Evolutionary conservation across 2,888 invertebrate genomes (phyloP), one percentile per base, ranked within the genome.

Genomic region (Peribatodes rhomboidaria): DNA sequence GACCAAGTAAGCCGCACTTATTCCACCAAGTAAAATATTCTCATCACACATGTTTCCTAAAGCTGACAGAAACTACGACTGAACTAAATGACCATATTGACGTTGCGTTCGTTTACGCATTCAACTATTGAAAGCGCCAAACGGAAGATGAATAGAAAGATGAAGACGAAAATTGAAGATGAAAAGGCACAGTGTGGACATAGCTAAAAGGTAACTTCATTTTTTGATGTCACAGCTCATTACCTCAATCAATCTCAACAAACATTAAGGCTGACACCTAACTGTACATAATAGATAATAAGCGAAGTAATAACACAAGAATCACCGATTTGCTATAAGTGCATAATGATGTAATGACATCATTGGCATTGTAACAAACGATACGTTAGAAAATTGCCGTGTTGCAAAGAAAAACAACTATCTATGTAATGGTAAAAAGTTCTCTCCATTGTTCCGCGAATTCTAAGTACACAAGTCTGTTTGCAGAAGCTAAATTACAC

Each of bases 401-500:
- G 35, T 39, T 39, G 22, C 31, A n/a, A 56, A 65, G 60, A 61
- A 60, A 63, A 60, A 53, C 47, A 54, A 27, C 59, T 55, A 59
- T 55, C 59, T 44, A 61, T 41, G 10, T 27, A 14, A 47, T 13
- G 18, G 47, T 52, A 61, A 65, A 65, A 56, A 57, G 20, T 35
- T 52, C 18, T 58, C 41, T 56, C 60, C 22, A 61, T 65, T 65
- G 65, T 65, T 56, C 56, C 65, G 65, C 41, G n/a, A 56, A 61
- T 61, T 39, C 60, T 41, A 35, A 46, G 52, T 47, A 65, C n/a
- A 42, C 13, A 46, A 35, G 33, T 56, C 6, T 44, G 1, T 60
- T 59, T 59, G 35, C 50, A 57, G 60, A 41, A 37, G 60, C 39
- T 50, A 66, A 70, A 65, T 70, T 63, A 65, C 55, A 59, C 20